A percentile compares a stretch with the other conserved stretches of the same genome.
phyloP scores from a whole-genome alignment of 2,888 invertebrate species.

The Acrocyrtus sp. region DNA sequence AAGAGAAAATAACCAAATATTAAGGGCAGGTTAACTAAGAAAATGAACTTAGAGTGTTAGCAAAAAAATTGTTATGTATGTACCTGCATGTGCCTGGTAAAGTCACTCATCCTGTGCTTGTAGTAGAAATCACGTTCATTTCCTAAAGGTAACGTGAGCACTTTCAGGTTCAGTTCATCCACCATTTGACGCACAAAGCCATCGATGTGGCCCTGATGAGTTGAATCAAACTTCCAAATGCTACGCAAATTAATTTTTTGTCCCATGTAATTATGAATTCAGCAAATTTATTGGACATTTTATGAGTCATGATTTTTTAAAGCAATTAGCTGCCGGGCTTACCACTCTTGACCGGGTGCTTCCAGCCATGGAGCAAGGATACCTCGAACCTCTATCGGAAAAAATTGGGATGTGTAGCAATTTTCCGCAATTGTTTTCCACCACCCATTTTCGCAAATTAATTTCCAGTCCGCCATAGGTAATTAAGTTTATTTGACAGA shows the following conservation, averaged over 20 bases:
- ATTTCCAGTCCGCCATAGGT: too few species aligned
- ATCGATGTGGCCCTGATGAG: neutral
- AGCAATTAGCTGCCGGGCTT: neutral
- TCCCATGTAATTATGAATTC: too few species aligned
- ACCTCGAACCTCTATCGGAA: conserved; percentile 28
- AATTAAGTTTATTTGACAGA: too few species aligned
- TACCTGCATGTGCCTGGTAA: neutral
- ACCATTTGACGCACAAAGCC: conserved; percentile 1
- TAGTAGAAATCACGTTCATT: neutral
- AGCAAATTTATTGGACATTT: conserved; percentile 4
- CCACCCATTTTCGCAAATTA: conserved; percentile 39
- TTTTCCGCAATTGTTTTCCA: neutral
- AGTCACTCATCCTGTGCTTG: neutral
- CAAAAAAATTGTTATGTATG: neutral
- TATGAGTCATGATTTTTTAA: too few species aligned
- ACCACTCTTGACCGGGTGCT: conserved; percentile 1
- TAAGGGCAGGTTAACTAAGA: too few species aligned
- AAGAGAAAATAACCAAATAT: neutral
- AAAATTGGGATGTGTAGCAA: conserved; percentile 6
- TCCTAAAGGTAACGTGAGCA: neutral
- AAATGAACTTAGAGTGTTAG: too few species aligned
- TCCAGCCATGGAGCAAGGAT: conserved; percentile 26
- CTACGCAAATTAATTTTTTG: conserved; percentile 5
- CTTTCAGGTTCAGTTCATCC: neutral
- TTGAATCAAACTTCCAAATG: conserved; percentile 9